These are phyloP conservation scores for Ormia ochracea DNA, from an alignment of 2,888 invertebrate species.

Conservation along the genomic window DNA sequence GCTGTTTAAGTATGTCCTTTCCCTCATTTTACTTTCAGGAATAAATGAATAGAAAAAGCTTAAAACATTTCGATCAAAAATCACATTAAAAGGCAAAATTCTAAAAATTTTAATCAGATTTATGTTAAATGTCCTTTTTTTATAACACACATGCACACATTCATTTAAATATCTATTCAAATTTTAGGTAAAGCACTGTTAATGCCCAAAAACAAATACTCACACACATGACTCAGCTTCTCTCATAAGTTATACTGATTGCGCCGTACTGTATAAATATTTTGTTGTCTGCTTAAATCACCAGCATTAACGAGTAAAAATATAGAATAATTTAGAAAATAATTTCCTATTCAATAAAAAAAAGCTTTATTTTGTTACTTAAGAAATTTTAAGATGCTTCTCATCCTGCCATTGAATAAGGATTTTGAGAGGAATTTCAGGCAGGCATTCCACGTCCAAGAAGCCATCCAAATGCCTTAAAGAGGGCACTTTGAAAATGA, in stretches of 20 bases:
- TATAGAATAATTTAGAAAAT: background rate
- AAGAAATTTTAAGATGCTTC: too few relatives aligned
- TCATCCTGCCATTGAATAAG: too few relatives aligned
- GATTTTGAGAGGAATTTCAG: too few relatives aligned
- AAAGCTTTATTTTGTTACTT: too few relatives aligned
- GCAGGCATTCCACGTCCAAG: too few relatives aligned
- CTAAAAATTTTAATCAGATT: slow-evolving; percentile 76
- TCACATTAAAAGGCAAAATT: slow-evolving; percentile 76
- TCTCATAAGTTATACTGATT: slow-evolving; percentile 31
- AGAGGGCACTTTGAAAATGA: too few relatives aligned
- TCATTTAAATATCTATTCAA: background rate
- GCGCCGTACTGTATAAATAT: slow-evolving; percentile 49
- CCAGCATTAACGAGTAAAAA: background rate
- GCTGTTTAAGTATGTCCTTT: background rate
- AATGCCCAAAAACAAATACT: slow-evolving; percentile 61
- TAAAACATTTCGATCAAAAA: slow-evolving; percentile 66
- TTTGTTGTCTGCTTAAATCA: slow-evolving; percentile 21
- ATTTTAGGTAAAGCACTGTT: background rate
- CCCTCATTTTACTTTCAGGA: slow-evolving; percentile 15
- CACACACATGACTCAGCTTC: slow-evolving; percentile 58
- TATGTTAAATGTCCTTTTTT: slow-evolving; percentile 64
- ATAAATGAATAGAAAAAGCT: slow-evolving; percentile 24
- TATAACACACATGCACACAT: background rate
- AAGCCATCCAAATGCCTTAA: too few relatives aligned
- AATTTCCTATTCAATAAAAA: too few relatives aligned